Conservation (phyloP, 2,888 invertebrate species). For the Azorinus chamasolen region DNA sequence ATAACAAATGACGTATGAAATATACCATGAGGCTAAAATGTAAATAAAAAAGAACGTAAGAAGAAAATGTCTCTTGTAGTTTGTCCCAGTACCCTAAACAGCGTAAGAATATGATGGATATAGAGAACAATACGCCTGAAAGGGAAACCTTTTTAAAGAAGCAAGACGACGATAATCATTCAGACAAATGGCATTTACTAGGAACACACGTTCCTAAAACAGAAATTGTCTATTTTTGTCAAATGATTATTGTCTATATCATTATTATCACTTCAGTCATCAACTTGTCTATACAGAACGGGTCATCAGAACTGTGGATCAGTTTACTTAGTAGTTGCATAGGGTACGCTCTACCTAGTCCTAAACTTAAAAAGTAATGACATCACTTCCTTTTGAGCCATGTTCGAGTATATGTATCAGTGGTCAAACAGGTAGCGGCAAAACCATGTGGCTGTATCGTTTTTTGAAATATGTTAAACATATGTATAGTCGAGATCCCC, state of each 20-base stretch:
- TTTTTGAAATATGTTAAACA: conserved; percentile 23
- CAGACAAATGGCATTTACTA: conserved; percentile 46
- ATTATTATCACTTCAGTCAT: conserved; percentile 49
- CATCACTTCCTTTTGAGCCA: conserved; percentile 40
- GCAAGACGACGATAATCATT: conserved; percentile 6
- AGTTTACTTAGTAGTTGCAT: conserved; percentile 42
- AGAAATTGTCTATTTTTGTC: conserved; percentile 60
- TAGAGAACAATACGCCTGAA: conserved; percentile 10
- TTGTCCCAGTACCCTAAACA: too few relatives aligned
- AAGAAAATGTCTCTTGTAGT: too few relatives aligned
- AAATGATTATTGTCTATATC: conserved; percentile 50
- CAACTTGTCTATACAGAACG: conserved; percentile 43
- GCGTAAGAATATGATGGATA: conserved; percentile 16
- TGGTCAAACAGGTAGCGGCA: conserved; percentile 50
- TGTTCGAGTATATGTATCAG: conserved; percentile 53
- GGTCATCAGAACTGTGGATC: conserved; percentile 39
- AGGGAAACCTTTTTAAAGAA: conserved; percentile 17
- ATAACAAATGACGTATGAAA: too few relatives aligned
- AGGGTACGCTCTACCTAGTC: conserved; percentile 34
- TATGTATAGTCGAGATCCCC: conserved; percentile 49
- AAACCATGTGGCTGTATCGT: conserved; percentile 50
- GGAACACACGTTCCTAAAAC: conserved; percentile 42
- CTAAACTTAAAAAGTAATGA: conserved; percentile 41
- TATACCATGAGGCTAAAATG: too few relatives aligned
- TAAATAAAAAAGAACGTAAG: too few relatives aligned